Base-by-base conservation (phyloP, 2,888 invertebrate species). In the Agapetus fuscipes region DNA sequence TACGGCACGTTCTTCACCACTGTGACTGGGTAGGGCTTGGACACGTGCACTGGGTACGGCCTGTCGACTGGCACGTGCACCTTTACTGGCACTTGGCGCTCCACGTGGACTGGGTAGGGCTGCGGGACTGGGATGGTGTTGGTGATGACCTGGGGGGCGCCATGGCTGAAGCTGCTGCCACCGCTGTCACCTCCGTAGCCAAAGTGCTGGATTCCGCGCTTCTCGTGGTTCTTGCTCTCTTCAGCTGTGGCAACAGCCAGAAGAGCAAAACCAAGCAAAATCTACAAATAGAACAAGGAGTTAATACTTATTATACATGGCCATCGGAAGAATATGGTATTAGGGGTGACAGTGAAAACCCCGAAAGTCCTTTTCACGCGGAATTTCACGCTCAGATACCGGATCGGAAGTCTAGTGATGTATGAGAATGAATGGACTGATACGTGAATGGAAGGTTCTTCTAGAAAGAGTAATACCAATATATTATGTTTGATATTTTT, bases 1-100 rank as follows among this genome's bases (percentile, higher is more conserved):
- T 37, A 41, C 6, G 37, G 41, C 3, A 41, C 34, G 3, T 13
- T 9, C 15, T 41, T 41, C 10, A 32, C 37, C 4, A 41, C 34
- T 4, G 30, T 24, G 17, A 41, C 41, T 32, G 41, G 33, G 37
- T 41, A 41, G n/a, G 41, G 41, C 16, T 41, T 41, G 46, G 71
- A 64, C n/a, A 70, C 66, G 30, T 69, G 54, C 14, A 74, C 66
- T n/a, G 70, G 61, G 53, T 69, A 68, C 39, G 73, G 70, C 41
- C 72, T 57, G 61, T 71, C 64, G 34, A 71, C 64, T 17, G 71
- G 63, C 12, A 61, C 59, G 2, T 69, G 61, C 10, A 72, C 62
- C 34, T 66, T 63, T 26, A 63, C 62, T 3, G 69, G 64, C 6
- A 64, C 62, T 9, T 67, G 66, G 30, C 68, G 62, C 41, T 69